phyloP scores from a whole-genome alignment of 2,797 vertebrate genomes.

The Gouania willdenowi region DNA sequence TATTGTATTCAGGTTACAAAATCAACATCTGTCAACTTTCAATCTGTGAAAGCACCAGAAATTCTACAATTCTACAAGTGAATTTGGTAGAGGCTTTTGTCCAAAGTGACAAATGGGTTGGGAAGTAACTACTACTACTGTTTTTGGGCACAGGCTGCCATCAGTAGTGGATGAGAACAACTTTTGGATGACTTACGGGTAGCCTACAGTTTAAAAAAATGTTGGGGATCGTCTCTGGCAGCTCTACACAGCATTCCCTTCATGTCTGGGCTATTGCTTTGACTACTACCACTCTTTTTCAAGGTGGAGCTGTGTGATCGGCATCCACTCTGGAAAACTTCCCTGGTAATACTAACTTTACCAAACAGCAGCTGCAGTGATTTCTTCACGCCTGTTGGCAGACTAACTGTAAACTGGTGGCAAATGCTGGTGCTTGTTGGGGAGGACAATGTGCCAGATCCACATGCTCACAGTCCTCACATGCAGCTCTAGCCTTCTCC shows the following conservation, averaged over 20 bases:
- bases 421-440: too few species aligned
- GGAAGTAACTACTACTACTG: too few species aligned
- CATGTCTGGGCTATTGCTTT: slow-evolving; percentile 23
- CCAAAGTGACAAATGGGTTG: too few species aligned
- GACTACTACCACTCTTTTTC: slow-evolving; percentile 8
- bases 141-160: too few species aligned
- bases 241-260: slow-evolving; percentile 39
- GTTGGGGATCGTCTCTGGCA: slow-evolving; percentile 12
- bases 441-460: not conserved
- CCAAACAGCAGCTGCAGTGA: slow-evolving; percentile 52
- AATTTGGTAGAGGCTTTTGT: too few species aligned
- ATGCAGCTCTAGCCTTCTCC: slow-evolving; percentile 6
- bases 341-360: slow-evolving; percentile 47
- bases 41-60: too few species aligned
- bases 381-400: slow-evolving; percentile 30
- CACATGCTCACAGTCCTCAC: slow-evolving; percentile 1
- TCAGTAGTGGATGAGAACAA: too few species aligned
- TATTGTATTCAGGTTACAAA: too few species aligned
- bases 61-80: too few species aligned
- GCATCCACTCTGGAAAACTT: slow-evolving; percentile 33
- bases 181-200: too few species aligned
- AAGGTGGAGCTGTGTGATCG: slow-evolving; percentile 15
- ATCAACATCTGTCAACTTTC: too few species aligned
- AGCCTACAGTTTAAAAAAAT: too few species aligned
- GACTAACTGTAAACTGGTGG: slow-evolving; percentile 1